Base-by-base conservation (phyloP, 2,797 vertebrate genomes). In the Anguilla megastoma region DNA sequence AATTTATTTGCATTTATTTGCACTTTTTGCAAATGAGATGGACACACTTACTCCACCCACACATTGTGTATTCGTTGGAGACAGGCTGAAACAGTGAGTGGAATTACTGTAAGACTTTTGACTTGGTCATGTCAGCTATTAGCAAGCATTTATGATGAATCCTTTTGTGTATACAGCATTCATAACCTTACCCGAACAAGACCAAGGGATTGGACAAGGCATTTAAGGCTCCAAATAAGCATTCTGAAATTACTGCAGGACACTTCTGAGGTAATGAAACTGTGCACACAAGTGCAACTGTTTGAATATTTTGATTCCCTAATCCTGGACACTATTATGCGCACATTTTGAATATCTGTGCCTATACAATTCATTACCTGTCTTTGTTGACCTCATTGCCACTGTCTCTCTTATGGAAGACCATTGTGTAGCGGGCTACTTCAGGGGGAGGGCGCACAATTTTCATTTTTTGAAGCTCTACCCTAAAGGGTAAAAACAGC, bases 391-490 rank as follows among this genome's bases (percentile, higher is more conserved):
- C 95, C 90, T 98, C 96, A 0, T 99, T 99, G 80, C 99, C 99
- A 0, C 87, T 93, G 94, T 99, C 99, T 84, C 98, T 94, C 36
- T 97, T 97, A 90, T 99, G 99, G 90, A 99, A 99, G 92, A 99
- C 97, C 99, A 99, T 99, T 0, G 98, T 99, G 33, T 99, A 99
- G 89, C 97, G 97, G 83, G 96, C 99, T 9, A 99, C 88, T 0
- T 95, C 93, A 2, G 96, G 92, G 0, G 96, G 88, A 0, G 99
- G 98, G 1, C 98, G 95, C 21, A 96, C 69, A 50, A 99, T 97
- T 91, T 92, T 95, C 98, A 99, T 98, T 88, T 96, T 97, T 84
- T 97, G 96, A 36, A 98, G 94, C 89, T 97, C 94, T 86, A 99
- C 97, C 92, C 99, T 99, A 91, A 50, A 88, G 89, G 58, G 16